Conservation (phyloP, 2,113 vertebrate genomes). For the Petroica traversi region DNA sequence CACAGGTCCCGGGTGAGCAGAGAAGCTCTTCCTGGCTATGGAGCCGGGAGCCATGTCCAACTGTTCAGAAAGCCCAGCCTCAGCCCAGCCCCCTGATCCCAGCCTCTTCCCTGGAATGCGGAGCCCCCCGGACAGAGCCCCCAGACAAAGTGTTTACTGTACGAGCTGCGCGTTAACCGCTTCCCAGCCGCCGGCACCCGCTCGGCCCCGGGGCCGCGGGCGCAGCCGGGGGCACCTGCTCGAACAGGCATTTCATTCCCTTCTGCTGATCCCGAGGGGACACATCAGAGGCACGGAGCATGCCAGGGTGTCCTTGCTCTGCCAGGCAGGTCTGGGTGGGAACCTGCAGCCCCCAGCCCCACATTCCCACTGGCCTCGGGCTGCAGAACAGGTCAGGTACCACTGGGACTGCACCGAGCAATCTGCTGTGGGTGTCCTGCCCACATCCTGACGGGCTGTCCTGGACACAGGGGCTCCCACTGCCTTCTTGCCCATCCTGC, state of each 20-base stretch:
- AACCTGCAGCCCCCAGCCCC: neutral
- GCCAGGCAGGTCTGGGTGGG: neutral
- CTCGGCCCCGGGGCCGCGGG: neutral
- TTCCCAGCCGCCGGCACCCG: neutral
- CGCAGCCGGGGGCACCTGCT: neutral
- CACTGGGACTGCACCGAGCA: fast-evolving
- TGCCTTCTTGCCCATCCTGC: neutral
- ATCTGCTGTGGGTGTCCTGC: neutral
- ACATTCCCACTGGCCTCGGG: fast-evolving
- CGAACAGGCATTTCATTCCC: neutral
- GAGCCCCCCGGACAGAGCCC: conserved; percentile 21
- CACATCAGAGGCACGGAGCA: fast-evolving
- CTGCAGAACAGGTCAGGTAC: neutral
- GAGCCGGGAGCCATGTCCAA: neutral
- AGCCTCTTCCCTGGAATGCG: conserved; percentile 44
- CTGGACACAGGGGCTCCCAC: fast-evolving
- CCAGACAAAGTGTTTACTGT: conserved; percentile 39
- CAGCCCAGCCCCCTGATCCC: neutral
- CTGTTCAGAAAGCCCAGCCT: neutral
- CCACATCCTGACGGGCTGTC: fast-evolving
- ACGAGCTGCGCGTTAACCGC: neutral
- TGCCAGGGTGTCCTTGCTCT: neutral
- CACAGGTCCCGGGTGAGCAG: fast-evolving
- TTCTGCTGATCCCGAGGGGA: neutral
- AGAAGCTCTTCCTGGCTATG: neutral